Conservation (phyloP, 1,140 invertebrate species). For the Drosophila dunni region DNA sequence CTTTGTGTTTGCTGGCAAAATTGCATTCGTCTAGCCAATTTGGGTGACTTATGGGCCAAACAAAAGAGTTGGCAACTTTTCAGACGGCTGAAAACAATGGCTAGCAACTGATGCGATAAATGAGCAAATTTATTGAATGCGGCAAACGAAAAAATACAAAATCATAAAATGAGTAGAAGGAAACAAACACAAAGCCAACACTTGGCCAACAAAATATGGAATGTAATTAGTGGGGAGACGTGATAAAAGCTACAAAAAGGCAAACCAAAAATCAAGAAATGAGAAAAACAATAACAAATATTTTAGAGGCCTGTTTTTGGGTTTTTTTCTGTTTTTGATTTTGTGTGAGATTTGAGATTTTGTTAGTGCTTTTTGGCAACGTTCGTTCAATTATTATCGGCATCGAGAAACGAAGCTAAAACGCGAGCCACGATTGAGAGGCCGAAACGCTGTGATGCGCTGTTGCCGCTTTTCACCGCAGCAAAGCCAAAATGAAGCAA, state of each 20-base stretch:
- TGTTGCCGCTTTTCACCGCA: conserved; percentile 69
- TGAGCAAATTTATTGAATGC: conserved; percentile 39
- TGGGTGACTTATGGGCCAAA: conserved; percentile 42
- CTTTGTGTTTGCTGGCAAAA: conserved; percentile 25
- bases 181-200: conserved; percentile 21
- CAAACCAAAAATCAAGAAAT: conserved; percentile 19
- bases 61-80: conserved; percentile 59
- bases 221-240: conserved; percentile 62
- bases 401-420: conserved; percentile 43
- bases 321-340: conserved; percentile 29
- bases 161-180: conserved; percentile 32
- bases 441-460: conserved; percentile 38
- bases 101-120: conserved; percentile 50
- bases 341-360: neutral
- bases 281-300: conserved; percentile 38
- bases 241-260: conserved; percentile 46
- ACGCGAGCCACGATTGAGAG: conserved; percentile 28
- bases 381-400: conserved; percentile 76
- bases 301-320: conserved; percentile 67
- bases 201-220: conserved; percentile 48
- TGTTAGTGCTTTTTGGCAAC: conserved; percentile 38
- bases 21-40: conserved; percentile 50
- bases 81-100: conserved; percentile 68
- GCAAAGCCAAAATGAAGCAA: conserved; percentile 52
- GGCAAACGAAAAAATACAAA: conserved; percentile 5